These are phyloP conservation scores for Thereva unica DNA, from an alignment of 2,888 invertebrate species.

Conservation along the genomic window DNA sequence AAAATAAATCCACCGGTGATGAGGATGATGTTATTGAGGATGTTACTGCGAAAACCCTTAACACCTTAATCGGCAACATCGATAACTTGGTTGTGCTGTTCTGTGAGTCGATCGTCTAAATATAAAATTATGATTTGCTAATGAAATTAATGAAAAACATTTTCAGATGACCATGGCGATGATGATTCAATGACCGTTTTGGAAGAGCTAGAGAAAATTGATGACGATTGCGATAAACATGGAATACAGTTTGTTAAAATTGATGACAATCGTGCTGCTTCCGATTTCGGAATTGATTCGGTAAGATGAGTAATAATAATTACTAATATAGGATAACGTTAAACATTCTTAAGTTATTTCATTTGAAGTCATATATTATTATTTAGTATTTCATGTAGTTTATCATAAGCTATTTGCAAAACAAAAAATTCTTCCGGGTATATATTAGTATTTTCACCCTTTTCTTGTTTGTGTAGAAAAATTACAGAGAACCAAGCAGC, in stretches of 20 bases:
- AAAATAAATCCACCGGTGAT: conserved; percentile 90
- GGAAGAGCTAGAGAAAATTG: conserved; percentile 87
- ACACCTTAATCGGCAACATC: conserved; percentile 84
- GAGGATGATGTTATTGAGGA: conserved; percentile 94
- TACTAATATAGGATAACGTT: background rate
- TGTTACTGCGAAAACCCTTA: conserved; percentile 86
- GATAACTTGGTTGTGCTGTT: conserved; percentile 91
- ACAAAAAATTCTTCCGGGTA: too few species aligned
- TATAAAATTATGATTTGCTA: background rate
- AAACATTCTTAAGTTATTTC: too few species aligned
- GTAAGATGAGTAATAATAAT: conserved; percentile 55
- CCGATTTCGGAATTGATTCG: conserved; percentile 81
- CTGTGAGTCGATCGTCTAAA: conserved; percentile 66
- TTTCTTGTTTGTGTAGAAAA: too few species aligned
- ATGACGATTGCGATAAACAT: conserved; percentile 89
- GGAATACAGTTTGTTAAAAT: conserved; percentile 94
- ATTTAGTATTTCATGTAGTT: too few species aligned
- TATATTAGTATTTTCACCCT: too few species aligned
- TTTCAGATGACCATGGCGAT: conserved; percentile 85
- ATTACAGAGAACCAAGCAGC: too few species aligned
- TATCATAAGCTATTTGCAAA: too few species aligned
- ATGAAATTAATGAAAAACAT: background rate
- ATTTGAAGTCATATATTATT: too few species aligned
- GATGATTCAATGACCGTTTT: conserved; percentile 85
- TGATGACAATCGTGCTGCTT: conserved; percentile 81